Percentiles rank a stretch among this genome's conserved stretches.
phyloP scores from a whole-genome alignment of 2,797 vertebrate genomes.

The Gymnopithys bicolor region DNA sequence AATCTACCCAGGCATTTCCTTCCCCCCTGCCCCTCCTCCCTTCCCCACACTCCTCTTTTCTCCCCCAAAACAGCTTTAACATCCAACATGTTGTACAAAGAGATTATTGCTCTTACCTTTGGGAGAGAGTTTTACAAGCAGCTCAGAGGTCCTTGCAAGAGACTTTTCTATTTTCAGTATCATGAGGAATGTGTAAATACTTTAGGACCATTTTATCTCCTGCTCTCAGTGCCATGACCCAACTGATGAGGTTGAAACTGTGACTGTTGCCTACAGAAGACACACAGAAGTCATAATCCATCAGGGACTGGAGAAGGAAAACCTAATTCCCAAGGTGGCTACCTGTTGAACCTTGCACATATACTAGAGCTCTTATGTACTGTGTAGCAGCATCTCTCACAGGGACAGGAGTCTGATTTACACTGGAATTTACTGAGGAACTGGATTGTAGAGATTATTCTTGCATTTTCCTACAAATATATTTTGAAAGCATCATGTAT shows the following conservation, averaged over 20 bases:
- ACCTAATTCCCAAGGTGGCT: background rate
- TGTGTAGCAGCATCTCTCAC: constrained; percentile 48
- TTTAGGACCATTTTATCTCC: constrained; percentile 4
- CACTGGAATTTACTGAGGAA: constrained; percentile 81
- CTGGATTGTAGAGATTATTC: constrained; percentile 80
- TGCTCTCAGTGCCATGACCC: background rate
- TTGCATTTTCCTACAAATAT: constrained; percentile 83
- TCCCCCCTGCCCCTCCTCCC: background rate
- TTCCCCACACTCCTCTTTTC: background rate
- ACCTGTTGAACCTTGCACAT: constrained; percentile 5
- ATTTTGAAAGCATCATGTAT: constrained; percentile 81
- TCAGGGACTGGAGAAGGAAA: background rate
- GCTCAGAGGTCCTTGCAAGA: constrained; percentile 30
- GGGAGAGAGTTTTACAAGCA: background rate
- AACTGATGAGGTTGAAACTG: background rate
- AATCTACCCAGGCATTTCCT: background rate
- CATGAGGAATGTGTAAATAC: background rate
- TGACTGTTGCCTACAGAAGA: constrained; percentile 12
- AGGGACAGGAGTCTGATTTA: constrained; percentile 83
- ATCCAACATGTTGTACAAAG: background rate
- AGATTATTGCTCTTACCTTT: constrained; percentile 14
- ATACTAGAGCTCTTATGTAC: constrained; percentile 14
- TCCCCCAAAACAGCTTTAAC: constrained; percentile 31
- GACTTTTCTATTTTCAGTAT: constrained; percentile 21
- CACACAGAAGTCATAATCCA: background rate